Base-by-base conservation (phyloP, 2,888 invertebrate species). In the Andrena flavipes region DNA sequence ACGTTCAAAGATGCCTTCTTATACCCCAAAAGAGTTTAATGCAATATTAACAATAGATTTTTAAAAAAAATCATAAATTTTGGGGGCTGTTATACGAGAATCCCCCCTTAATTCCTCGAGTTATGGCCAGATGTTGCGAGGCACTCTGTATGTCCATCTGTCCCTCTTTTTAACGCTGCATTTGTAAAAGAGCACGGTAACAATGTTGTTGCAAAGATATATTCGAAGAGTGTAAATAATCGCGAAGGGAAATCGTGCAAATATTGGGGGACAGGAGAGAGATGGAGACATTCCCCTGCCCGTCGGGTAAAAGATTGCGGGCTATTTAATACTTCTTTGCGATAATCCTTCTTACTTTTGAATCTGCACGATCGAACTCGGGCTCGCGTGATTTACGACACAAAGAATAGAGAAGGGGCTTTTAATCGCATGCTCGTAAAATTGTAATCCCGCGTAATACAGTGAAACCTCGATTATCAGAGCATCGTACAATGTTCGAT, bases 181-280 rank as follows among this genome's bases (percentile, higher is more conserved):
- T 20, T 48, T 20, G 63, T 59, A 49, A 84, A 89, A 82, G 79
- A 80, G 81, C 82, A 81, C 84, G 83, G 82, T 80, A 81, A 86
- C 81, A 87, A 68, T 73, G 74, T 54, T 65, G 76, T 84, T 80
- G 77, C 79, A 67, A 42, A 68, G 51, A 23, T 67, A 62, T 35
- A 35, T 48, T 29, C 54, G 59, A 73, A 67, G 74, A 60, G 63
- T 42, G 51, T 67, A 64, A 42, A 2, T 13, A 29, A 29, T 35
- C 2, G 3, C 26, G 60, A 75, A 75, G 73, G 70, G 71, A 82
- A 82, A 83, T 29, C n/a, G 20, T 29, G 7, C 60, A n/a, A 62
- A 62, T 33, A 20, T 20, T 54, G n/a, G 16, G 16, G 54, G 8
- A n/a, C 2, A 7, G 23, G 20, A 54, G 54, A n/a, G 35, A 35